Percentiles rank a stretch among this genome's conserved stretches.
These are phyloP conservation scores for Sterrhoptilus dennistouni DNA, from an alignment of 2,113 vertebrate species.

Conservation along the genomic window DNA sequence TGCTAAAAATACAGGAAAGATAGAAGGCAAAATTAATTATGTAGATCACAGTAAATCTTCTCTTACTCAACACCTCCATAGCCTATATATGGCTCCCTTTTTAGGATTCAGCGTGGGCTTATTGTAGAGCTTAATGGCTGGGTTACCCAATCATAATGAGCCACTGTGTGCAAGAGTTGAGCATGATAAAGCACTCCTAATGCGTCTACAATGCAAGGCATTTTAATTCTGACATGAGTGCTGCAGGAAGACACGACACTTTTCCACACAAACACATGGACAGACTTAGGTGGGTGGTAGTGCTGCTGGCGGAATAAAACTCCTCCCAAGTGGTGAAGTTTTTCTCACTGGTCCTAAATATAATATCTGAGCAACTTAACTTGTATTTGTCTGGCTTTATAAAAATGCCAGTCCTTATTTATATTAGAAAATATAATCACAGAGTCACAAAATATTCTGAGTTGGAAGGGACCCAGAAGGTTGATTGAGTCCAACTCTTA, in stretches of 20 bases:
- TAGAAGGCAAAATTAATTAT: constrained; percentile 41
- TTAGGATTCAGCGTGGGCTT: constrained; percentile 49
- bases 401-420: not conserved
- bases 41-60: constrained; percentile 20
- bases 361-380: not conserved
- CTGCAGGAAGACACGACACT: not conserved
- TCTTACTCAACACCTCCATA: constrained; percentile 43
- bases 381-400: not conserved
- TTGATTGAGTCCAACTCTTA: not conserved
- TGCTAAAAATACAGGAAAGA: constrained; percentile 7
- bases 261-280: constrained; percentile 8
- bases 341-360: constrained; percentile 6
- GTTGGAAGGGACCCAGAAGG: not conserved
- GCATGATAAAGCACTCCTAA: constrained; percentile 55
- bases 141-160: constrained; percentile 59
- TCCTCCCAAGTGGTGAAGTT: not conserved
- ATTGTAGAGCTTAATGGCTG: constrained; percentile 28
- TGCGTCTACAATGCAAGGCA: constrained; percentile 40
- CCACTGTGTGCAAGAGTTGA: constrained; percentile 3
- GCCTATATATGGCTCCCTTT: constrained; percentile 46
- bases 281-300: constrained; percentile 29
- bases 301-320: not conserved
- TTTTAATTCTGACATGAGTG: not conserved
- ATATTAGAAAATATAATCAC: not conserved
- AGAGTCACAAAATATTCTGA: not conserved